Conservation (phyloP, 2,888 invertebrate species). For the Mythimna albipuncta region DNA sequence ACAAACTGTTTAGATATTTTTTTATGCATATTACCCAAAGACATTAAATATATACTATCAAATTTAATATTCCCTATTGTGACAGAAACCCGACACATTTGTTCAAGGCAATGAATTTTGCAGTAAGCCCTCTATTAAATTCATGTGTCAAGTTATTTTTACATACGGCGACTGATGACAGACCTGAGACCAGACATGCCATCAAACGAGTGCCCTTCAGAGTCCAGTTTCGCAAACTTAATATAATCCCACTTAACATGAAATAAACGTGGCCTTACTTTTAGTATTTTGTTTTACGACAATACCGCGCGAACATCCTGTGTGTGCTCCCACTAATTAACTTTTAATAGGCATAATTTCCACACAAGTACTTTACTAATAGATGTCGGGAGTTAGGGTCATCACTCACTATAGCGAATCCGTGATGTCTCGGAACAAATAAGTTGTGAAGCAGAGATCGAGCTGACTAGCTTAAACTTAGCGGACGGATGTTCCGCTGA, state of each 20-base stretch:
- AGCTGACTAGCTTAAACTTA: constrained; percentile 33
- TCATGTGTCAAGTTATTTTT: constrained; percentile 68
- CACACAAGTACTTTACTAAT: constrained; percentile 60
- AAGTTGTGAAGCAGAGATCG: constrained; percentile 23
- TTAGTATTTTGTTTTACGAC: constrained; percentile 68
- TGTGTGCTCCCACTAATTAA: constrained; percentile 67
- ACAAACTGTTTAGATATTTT: too few relatives aligned
- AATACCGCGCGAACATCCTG: constrained; percentile 67
- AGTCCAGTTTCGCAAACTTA: constrained; percentile 61
- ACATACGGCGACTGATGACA: constrained; percentile 68
- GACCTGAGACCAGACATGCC: constrained; percentile 59
- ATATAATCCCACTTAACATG: constrained; percentile 66
- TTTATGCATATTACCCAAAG: too few relatives aligned
- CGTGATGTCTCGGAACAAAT: constrained; percentile 12
- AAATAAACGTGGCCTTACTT: constrained; percentile 65
- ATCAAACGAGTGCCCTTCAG: constrained; percentile 61
- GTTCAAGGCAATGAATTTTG: constrained; percentile 60
- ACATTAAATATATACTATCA: too few relatives aligned
- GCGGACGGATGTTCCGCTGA: constrained; percentile 42
- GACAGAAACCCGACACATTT: constrained; percentile 44
- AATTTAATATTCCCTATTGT: background rate
- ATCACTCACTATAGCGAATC: constrained; percentile 48
- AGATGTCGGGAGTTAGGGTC: constrained; percentile 52
- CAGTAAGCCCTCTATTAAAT: constrained; percentile 67
- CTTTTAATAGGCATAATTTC: constrained; percentile 70